Conservation (phyloP, 2,113 vertebrate genomes). For the Callionymus lyra region DNA sequence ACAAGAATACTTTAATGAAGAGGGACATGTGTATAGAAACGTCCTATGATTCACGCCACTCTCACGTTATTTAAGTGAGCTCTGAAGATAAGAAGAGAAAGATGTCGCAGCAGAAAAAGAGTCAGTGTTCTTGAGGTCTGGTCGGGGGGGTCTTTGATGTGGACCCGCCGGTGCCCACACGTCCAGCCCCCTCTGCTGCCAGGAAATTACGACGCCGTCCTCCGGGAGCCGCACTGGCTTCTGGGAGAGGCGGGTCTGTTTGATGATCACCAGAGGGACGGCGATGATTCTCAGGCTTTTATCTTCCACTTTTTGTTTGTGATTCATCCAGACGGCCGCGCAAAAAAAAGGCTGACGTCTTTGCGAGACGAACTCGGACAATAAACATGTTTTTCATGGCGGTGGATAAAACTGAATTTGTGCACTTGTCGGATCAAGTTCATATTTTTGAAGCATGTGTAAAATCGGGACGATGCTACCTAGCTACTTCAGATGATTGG, state of each 20-base stretch:
- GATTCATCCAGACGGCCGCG: conserved; percentile 44
- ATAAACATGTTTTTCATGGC: too few species aligned
- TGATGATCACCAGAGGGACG: conserved; percentile 69
- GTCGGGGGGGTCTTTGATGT: conserved; percentile 59
- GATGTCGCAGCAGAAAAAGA: conserved; percentile 40
- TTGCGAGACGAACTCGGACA: too few species aligned
- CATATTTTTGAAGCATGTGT: too few species aligned
- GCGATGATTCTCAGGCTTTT: conserved; percentile 65
- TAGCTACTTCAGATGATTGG: too few species aligned
- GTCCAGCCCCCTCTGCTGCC: conserved; percentile 61
- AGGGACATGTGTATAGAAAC: too few species aligned
- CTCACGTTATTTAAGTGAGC: conserved; percentile 1
- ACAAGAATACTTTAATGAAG: too few species aligned
- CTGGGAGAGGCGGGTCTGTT: conserved; percentile 55
- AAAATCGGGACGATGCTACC: too few species aligned
- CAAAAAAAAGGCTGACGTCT: too few species aligned
- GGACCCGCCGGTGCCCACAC: conserved; percentile 55
- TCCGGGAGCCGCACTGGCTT: conserved; percentile 60
- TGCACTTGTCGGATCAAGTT: too few species aligned
- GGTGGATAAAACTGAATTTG: too few species aligned
- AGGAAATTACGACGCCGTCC: conserved; percentile 66
- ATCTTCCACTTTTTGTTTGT: conserved; percentile 61
- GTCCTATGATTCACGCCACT: too few species aligned
- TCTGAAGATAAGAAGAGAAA: conserved; percentile 20
- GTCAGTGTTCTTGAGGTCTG: conserved; percentile 31